phyloP scores from a whole-genome alignment of 2,888 invertebrate species.

The Papilio demoleus region DNA sequence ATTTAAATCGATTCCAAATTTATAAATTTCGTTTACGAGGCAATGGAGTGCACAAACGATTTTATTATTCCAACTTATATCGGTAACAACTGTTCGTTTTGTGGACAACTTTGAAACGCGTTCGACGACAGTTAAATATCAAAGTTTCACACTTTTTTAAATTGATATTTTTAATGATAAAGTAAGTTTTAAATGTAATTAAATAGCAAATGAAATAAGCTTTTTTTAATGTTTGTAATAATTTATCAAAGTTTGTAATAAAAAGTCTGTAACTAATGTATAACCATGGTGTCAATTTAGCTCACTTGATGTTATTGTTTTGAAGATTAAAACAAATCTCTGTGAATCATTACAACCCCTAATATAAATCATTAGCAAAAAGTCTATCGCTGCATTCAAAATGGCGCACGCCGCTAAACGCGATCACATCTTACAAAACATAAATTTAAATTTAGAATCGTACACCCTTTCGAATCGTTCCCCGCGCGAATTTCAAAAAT shows the following conservation, averaged over 20 bases:
- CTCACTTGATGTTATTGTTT: not conserved
- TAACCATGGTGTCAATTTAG: not conserved
- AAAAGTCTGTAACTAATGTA: not conserved
- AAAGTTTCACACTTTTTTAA: not conserved
- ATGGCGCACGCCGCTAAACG: conserved; percentile 73
- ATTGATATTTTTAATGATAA: conserved; percentile 1
- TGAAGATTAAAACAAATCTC: conserved; percentile 38
- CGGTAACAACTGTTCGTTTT: conserved; percentile 37
- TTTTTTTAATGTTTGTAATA: too few species aligned
- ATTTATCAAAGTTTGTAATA: not conserved
- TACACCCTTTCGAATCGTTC: conserved; percentile 63
- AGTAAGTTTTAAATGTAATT: too few species aligned
- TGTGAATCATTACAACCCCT: conserved; percentile 62
- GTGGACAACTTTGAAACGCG: conserved; percentile 28
- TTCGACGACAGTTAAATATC: not conserved
- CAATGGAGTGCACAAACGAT: conserved; percentile 41
- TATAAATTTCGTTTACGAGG: conserved; percentile 40
- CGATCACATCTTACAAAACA: conserved; percentile 82
- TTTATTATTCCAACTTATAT: conserved; percentile 41
- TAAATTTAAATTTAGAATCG: conserved; percentile 83
- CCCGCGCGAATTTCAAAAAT: conserved; percentile 39
- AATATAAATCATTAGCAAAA: conserved; percentile 77
- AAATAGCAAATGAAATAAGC: too few species aligned
- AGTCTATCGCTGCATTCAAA: conserved; percentile 67
- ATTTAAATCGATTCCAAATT: conserved; percentile 61